phyloP scores from a whole-genome alignment of 2,888 invertebrate species.

The Tinea semifulvella region DNA sequence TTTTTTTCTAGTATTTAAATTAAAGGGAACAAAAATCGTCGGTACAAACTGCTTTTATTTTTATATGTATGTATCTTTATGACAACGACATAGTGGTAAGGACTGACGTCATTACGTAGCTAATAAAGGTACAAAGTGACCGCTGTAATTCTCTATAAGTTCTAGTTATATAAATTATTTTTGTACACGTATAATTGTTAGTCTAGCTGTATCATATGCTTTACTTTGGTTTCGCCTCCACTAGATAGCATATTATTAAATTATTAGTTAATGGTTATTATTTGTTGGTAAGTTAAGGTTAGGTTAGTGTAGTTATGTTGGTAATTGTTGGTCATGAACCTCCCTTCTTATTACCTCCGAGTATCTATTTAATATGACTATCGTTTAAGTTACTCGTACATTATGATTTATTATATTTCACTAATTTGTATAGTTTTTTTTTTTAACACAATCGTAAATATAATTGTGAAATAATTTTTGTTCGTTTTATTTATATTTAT shows the following conservation, averaged over 20 bases:
- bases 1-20: no score
- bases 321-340: constrained; percentile 1
- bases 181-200: constrained; percentile 32
- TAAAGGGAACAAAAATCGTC: no score
- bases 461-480: constrained; percentile 52
- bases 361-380: constrained; percentile 59
- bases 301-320: neutral
- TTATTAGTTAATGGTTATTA: constrained; percentile 40
- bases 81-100: no score
- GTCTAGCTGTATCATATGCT: constrained; percentile 54
- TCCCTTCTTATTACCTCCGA: constrained; percentile 60
- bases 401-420: constrained; percentile 58
- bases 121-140: neutral
- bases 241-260: constrained; percentile 37
- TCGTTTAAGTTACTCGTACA: constrained; percentile 41
- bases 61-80: no score
- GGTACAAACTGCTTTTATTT: no score
- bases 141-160: constrained; percentile 23
- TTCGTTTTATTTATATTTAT: constrained; percentile 31
- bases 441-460: constrained; percentile 67
- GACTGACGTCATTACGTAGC: no score
- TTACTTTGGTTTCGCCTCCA: constrained; percentile 35
- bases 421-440: constrained; percentile 64
- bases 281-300: neutral
- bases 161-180: constrained; percentile 51